phyloP scores from a whole-genome alignment of 2,888 invertebrate genomes.

The Petrophora chlorosata region DNA sequence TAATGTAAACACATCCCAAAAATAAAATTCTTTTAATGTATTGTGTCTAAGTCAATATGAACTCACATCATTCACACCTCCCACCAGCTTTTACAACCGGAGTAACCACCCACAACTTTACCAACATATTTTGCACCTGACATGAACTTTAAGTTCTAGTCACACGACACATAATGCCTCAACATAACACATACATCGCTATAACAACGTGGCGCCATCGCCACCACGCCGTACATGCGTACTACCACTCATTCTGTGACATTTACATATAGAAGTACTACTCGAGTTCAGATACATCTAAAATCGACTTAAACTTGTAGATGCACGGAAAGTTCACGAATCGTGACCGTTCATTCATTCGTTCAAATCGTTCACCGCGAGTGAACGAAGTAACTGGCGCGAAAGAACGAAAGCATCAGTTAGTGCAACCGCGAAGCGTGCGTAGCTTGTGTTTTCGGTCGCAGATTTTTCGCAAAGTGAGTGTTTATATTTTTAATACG shows the following conservation, averaged over 20 bases:
- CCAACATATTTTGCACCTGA: neutral
- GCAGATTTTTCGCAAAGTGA: constrained; percentile 22
- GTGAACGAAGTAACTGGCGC: constrained; percentile 1
- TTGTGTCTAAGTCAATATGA: too few relatives aligned
- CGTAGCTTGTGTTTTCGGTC: constrained; percentile 12
- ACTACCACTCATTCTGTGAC: too few relatives aligned
- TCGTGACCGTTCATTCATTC: constrained; percentile 4
- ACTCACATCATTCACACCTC: neutral
- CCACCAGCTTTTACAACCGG: neutral
- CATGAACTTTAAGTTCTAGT: neutral
- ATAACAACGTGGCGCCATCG: too few relatives aligned
- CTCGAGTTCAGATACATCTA: too few relatives aligned
- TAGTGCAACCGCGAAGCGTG: constrained; percentile 15
- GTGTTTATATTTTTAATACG: constrained; percentile 10
- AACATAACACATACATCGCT: neutral
- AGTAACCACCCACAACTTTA: constrained; percentile 7
- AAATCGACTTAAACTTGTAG: too few relatives aligned
- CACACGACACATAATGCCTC: neutral
- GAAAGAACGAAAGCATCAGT: constrained; percentile 18
- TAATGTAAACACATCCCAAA: too few relatives aligned
- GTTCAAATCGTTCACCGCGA: constrained; percentile 7
- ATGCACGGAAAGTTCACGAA: neutral
- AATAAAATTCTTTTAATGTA: too few relatives aligned
- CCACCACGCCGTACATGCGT: too few relatives aligned
- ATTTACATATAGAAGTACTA: too few relatives aligned